A percentile compares a stretch with the other conserved stretches of the same genome.
Conservation (phyloP, 2,888 invertebrate species). For the Cataglyphis cursor region DNA sequence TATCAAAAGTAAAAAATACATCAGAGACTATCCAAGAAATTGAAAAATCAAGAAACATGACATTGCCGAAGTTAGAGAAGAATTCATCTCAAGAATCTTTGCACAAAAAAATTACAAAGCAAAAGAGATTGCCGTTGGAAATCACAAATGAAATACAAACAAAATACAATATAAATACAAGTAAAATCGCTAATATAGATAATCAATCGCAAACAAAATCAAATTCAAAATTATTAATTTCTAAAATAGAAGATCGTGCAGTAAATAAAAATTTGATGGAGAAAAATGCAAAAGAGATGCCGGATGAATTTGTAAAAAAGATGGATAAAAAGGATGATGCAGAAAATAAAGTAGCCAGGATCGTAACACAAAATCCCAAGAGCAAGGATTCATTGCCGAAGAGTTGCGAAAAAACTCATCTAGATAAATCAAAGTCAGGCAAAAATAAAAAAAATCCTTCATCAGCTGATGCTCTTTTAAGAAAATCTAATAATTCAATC, state of each 20-base stretch:
- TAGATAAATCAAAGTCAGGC: neutral
- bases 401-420: neutral
- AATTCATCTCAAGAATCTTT: neutral
- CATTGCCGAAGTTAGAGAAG: neutral
- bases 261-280: neutral
- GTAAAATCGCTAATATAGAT: neutral
- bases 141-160: slow-evolving; percentile 1
- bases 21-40: neutral
- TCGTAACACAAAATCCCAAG: neutral
- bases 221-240: neutral
- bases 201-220: neutral
- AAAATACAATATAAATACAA: neutral
- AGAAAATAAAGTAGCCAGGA: neutral
- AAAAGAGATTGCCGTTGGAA: neutral
- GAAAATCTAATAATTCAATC: neutral
- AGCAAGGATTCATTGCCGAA: neutral
- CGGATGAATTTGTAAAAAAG: neutral
- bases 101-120: neutral
- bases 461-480: neutral
- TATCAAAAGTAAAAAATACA: neutral
- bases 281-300: neutral
- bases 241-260: neutral
- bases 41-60: neutral
- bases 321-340: neutral
- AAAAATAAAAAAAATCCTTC: neutral